A percentile compares a stretch with the other conserved stretches of the same genome.
Evolutionary conservation across 2,113 vertebrate genomes (phyloP).

Genomic region (Rhombomys opimus): DNA sequence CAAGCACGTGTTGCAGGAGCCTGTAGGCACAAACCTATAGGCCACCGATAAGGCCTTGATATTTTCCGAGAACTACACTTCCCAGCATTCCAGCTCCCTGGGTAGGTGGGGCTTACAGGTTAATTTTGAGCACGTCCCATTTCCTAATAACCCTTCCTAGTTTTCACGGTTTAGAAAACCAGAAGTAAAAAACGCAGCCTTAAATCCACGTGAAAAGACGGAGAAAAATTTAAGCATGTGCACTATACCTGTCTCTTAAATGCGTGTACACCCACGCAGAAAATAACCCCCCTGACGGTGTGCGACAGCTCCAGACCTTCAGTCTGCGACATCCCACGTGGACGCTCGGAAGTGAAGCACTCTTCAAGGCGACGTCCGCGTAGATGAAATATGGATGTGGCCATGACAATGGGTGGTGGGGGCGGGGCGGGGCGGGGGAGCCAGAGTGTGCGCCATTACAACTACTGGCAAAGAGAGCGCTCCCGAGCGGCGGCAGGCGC

Average conservation of each 20-base stretch:
- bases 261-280: background rate
- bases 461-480: background rate
- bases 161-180: background rate
- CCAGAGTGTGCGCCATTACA: background rate
- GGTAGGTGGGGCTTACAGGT: background rate
- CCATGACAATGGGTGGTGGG: background rate
- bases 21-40: background rate
- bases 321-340: background rate
- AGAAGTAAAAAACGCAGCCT: background rate
- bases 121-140: background rate
- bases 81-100: background rate
- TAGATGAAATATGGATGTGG: background rate
- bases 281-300: background rate
- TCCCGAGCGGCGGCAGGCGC: background rate
- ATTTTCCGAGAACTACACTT: background rate
- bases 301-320: background rate
- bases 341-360: background rate
- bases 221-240: background rate
- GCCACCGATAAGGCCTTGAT: background rate
- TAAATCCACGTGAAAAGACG: background rate
- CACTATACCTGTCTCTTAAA: background rate
- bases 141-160: too few species aligned
- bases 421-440: accelerated
- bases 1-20: background rate
- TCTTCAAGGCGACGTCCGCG: background rate